Percentiles rank a stretch among this genome's conserved stretches.
Conservation (phyloP, 2,113 vertebrate genomes). For the Cottus gobio region DNA sequence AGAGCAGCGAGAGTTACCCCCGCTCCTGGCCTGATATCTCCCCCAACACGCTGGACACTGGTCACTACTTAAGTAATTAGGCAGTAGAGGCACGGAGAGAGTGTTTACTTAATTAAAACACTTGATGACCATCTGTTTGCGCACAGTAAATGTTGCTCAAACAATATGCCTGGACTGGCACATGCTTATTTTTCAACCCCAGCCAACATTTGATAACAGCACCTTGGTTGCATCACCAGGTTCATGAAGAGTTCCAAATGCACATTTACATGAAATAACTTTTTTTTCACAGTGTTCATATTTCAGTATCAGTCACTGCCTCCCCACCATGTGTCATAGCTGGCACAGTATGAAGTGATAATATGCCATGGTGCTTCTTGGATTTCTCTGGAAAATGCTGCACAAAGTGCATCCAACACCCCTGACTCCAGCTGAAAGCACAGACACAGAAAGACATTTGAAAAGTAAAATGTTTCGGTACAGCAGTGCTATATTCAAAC, state of each 20-base stretch:
- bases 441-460: constrained; percentile 47
- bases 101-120: constrained; percentile 75
- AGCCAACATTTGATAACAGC: constrained; percentile 33
- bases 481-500: constrained; percentile 42
- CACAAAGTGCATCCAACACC: constrained; percentile 57
- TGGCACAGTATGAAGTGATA: constrained; percentile 52
- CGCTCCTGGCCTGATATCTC: constrained; percentile 40
- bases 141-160: constrained; percentile 58
- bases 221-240: constrained; percentile 15
- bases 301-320: constrained; percentile 49
- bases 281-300: constrained; percentile 38
- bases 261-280: constrained; percentile 43
- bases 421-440: constrained; percentile 65
- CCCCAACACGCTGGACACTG: constrained; percentile 52
- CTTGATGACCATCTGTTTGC: constrained; percentile 75
- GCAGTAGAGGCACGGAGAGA: constrained; percentile 48
- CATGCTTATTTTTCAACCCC: constrained; percentile 38
- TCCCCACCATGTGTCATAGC: constrained; percentile 54
- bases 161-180: constrained; percentile 40
- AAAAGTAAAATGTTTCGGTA: constrained; percentile 64
- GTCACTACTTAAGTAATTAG: constrained; percentile 66
- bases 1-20: constrained; percentile 4
- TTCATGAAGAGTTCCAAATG: constrained; percentile 20
- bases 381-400: constrained; percentile 52
- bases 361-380: constrained; percentile 44